Percentiles rank a stretch among this genome's conserved stretches.
phyloP scores from a whole-genome alignment of 2,888 invertebrate genomes.

The Chesias legatella region DNA sequence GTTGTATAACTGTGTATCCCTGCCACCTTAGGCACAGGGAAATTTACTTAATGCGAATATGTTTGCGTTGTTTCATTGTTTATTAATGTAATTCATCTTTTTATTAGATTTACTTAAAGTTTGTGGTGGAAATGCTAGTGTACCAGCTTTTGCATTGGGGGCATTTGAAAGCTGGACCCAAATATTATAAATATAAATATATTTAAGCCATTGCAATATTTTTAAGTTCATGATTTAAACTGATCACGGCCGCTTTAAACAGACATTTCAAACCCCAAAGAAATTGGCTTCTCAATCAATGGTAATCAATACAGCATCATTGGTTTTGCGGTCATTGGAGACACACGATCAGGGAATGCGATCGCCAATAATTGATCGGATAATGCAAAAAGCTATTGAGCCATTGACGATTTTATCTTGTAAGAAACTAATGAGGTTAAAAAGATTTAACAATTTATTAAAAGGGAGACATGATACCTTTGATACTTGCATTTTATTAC shows the following conservation, averaged over 20 bases:
- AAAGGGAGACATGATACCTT: slow-evolving; percentile 1
- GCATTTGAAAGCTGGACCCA: too few species aligned
- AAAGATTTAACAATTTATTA: slow-evolving; percentile 4
- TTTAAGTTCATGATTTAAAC: neutral
- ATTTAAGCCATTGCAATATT: too few species aligned
- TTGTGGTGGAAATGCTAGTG: too few species aligned
- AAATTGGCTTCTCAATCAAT: slow-evolving; percentile 15
- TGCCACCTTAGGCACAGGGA: too few species aligned
- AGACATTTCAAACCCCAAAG: slow-evolving; percentile 1
- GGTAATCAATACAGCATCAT: slow-evolving; percentile 19
- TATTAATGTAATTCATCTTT: too few species aligned
- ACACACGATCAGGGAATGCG: slow-evolving; percentile 49
- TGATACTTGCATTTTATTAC: slow-evolving; percentile 10
- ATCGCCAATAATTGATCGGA: slow-evolving; percentile 28
- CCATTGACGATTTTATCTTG: slow-evolving; percentile 36
- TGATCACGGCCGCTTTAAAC: neutral
- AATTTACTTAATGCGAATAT: too few species aligned
- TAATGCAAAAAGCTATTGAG: slow-evolving; percentile 32
- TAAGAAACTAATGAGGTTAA: slow-evolving; percentile 8
- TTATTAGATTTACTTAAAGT: too few species aligned
- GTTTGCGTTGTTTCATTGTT: too few species aligned
- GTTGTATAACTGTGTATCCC: too few species aligned
- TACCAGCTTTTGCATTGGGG: too few species aligned
- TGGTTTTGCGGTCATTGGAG: slow-evolving; percentile 36
- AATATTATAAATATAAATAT: too few species aligned